Evolutionary conservation across 2,113 vertebrate species (phyloP).

Genomic region (Fregata magnificens): DNA sequence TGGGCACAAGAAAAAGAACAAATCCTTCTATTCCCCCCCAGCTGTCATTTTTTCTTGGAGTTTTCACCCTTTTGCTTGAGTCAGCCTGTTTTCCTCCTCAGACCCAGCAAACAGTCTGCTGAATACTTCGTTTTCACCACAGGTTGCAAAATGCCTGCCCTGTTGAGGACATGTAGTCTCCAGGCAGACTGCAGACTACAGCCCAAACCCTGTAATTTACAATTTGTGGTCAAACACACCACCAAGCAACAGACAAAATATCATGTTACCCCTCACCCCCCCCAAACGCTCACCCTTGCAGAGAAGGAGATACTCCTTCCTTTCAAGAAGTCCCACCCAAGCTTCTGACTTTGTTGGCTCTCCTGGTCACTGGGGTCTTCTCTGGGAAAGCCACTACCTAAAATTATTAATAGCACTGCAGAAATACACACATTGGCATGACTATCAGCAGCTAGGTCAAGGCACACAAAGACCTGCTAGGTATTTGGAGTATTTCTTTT

Average conservation of each 20-base stretch:
- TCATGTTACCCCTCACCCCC: background rate
- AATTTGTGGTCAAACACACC: background rate
- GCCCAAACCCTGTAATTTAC: background rate
- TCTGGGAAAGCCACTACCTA: background rate
- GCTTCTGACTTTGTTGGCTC: background rate
- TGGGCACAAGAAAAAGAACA: background rate
- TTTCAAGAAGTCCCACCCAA: background rate
- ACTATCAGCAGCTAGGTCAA: background rate
- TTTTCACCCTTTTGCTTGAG: background rate
- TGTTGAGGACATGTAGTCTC: background rate
- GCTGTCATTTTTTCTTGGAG: background rate
- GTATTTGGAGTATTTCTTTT: background rate
- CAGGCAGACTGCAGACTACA: background rate
- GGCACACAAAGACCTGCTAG: background rate
- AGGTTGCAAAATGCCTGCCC: background rate
- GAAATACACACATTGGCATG: background rate
- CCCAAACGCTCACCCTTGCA: fast-evolving
- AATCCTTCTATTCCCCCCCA: background rate
- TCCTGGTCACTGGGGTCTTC: background rate
- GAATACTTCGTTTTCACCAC: background rate
- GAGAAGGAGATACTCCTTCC: background rate
- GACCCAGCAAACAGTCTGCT: background rate
- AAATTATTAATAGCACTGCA: background rate
- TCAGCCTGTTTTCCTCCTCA: background rate
- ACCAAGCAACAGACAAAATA: background rate